Percentiles rank a stretch among this genome's conserved stretches.
phyloP scores from a whole-genome alignment of 2,888 invertebrate genomes.

The Drosophila histrio region DNA sequence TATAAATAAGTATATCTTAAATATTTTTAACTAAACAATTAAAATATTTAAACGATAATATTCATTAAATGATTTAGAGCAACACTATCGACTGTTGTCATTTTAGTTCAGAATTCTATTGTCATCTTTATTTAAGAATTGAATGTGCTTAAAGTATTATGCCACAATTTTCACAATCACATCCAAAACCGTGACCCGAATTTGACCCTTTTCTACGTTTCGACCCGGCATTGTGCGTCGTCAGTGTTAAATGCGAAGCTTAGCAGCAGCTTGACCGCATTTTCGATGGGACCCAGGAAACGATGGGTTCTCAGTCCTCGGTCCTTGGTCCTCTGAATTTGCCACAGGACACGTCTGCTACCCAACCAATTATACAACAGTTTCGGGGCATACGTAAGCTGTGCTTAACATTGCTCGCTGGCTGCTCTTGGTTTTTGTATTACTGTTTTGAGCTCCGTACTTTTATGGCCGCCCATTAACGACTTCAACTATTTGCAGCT shows the following conservation, averaged over 20 bases:
- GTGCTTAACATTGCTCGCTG: slow-evolving; percentile 41
- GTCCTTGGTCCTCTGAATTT: not conserved
- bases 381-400: slow-evolving; percentile 49
- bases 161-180: slow-evolving; percentile 55
- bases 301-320: not conserved
- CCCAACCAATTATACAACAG: slow-evolving; percentile 56
- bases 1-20: not conserved
- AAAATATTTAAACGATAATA: not conserved
- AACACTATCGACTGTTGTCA: not conserved
- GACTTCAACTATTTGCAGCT: slow-evolving; percentile 68
- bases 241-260: slow-evolving; percentile 46
- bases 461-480: slow-evolving; percentile 63
- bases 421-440: slow-evolving; percentile 12
- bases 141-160: slow-evolving; percentile 60
- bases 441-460: slow-evolving; percentile 26
- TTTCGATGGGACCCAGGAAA: not conserved
- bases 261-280: slow-evolving; percentile 58
- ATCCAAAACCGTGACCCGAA: slow-evolving; percentile 43
- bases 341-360: slow-evolving; percentile 11
- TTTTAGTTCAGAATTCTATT: not conserved
- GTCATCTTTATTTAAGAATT: slow-evolving; percentile 25
- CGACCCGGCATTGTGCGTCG: slow-evolving; percentile 16
- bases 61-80: not conserved
- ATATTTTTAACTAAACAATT: not conserved
- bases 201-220: slow-evolving; percentile 47